Base-by-base conservation (phyloP, 2,888 invertebrate species). In the Antheraea assamensis region DNA sequence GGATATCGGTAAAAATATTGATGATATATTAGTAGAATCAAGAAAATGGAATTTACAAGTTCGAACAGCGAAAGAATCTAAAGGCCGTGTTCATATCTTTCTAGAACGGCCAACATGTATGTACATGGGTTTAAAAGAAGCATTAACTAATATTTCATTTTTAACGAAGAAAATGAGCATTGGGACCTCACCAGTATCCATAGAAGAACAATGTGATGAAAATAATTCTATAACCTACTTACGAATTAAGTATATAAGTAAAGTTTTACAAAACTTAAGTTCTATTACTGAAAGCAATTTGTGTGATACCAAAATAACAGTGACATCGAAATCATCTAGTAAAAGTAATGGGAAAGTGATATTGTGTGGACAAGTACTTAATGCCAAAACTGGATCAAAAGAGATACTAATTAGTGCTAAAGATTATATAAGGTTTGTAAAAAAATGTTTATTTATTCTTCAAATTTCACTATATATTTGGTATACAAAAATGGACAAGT, bases 281-380 rank as follows among this genome's bases (percentile, higher is more conserved):
- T 77, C 81, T 2, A 73, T 92, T 17, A 75, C 74, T 73, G 70
- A 74, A 1, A 77, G 74, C 61, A 77, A 78, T 64, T 73, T 81
- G 42, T 66, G 74, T 5, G 61, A 71, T 1, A 73, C 78, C 5
- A 76, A 79, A 68, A 77, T 93, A 74, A 76, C 87, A 61, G 83
- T 94, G 3, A 89, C 88, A n/a, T 84, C 87, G 8, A 96, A 94
- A 78, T 95, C 95, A 19, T 87, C 89, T 30, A 83, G 78, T 72
- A 83, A 79, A 70, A 76, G 81, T 74, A 80, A 81, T 68, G 81
- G 80, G 73, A 79, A 78, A 70, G 79, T 85, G 52, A 81, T 95
- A 58, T 78, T 95, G 8, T 96, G 96, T 88, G 97, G 96, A 2
- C 90, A 95, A 47, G 96, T 97, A 2, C 87, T 96, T 47, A 96